These are phyloP conservation scores for Astreopora myriophthalma DNA, from an alignment of 64 coral and sea anemone genomes.

Conservation along the genomic window DNA sequence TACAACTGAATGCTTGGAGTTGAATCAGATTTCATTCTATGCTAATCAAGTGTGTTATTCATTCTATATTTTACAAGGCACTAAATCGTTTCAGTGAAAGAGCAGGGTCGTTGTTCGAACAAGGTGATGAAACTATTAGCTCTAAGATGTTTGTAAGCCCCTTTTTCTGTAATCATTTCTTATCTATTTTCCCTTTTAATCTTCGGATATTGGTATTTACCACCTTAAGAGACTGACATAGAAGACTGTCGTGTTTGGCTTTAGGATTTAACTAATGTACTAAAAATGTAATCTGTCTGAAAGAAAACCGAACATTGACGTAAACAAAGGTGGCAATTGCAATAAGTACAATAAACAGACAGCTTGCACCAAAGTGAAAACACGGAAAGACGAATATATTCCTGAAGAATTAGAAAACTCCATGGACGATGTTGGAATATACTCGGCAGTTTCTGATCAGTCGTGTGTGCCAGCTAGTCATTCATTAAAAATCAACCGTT, in stretches of 20 bases:
- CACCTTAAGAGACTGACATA: not conserved
- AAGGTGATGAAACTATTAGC: no score
- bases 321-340: not conserved
- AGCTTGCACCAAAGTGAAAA: no score
- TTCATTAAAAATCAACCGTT: no score
- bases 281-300: not conserved
- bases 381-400: no score
- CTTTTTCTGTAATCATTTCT: not conserved
- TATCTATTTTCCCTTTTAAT: not conserved
- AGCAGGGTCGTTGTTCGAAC: not conserved
- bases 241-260: not conserved
- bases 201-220: not conserved
- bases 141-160: not conserved
- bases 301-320: not conserved
- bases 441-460: no score
- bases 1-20: not conserved
- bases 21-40: no score
- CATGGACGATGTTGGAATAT: no score
- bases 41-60: not conserved
- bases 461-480: no score
- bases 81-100: not conserved
- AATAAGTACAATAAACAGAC: not conserved
- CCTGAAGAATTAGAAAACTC: no score
- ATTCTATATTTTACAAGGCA: not conserved
- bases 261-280: not conserved